These are phyloP conservation scores for Peromyscus californicus DNA, from an alignment of 2,113 vertebrate species.

Conservation along the genomic window DNA sequence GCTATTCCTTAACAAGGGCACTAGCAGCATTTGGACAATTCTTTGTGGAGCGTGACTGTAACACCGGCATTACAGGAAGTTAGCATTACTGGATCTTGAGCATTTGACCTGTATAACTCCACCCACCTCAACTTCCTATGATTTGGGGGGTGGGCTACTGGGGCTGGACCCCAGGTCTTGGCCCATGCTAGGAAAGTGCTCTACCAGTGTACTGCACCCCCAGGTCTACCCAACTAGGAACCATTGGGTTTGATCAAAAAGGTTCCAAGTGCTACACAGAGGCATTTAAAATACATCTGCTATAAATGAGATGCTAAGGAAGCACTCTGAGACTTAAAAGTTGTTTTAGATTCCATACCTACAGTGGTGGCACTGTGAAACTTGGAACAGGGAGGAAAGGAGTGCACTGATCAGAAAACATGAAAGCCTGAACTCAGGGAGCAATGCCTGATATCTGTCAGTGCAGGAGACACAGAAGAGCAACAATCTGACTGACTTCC, in stretches of 20 bases:
- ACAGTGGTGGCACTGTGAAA: neutral
- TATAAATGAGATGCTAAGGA: neutral
- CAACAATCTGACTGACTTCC: neutral
- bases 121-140: neutral
- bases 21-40: neutral
- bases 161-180: neutral
- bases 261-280: neutral
- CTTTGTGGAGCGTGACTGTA: neutral
- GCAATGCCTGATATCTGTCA: neutral
- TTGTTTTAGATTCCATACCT: neutral
- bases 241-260: neutral
- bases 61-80: neutral
- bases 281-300: neutral
- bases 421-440: neutral
- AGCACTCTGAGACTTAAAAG: neutral
- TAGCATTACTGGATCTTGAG: neutral
- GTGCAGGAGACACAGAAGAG: neutral
- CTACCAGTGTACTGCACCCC: neutral
- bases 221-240: neutral
- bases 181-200: neutral
- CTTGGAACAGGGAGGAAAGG: neutral
- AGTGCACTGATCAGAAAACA: neutral
- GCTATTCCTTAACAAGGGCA: neutral
- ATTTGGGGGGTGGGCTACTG: neutral
- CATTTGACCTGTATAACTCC: neutral